phyloP scores from a whole-genome alignment of 2,888 invertebrate genomes.

The Noctua comes region DNA sequence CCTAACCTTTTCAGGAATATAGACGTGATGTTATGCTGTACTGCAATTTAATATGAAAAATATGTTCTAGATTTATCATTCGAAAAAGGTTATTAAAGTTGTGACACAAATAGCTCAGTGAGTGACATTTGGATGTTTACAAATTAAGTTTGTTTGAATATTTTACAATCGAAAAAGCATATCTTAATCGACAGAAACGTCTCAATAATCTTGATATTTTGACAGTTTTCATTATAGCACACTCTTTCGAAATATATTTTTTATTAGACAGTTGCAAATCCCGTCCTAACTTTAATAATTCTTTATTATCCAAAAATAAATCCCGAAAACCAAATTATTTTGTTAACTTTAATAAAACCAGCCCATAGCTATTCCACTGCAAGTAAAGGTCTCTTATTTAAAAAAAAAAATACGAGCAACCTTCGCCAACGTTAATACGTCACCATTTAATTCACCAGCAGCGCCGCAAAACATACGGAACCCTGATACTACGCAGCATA shows the following conservation, averaged over 20 bases:
- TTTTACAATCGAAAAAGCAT: neutral
- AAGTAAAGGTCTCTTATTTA: neutral
- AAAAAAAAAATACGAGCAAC: accelerated
- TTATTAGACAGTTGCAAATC: conserved; percentile 5
- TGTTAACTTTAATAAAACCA: neutral
- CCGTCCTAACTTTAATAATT: too few relatives aligned
- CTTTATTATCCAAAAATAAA: neutral
- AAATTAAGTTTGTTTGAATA: conserved; percentile 4
- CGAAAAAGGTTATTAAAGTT: neutral
- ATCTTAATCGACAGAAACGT: neutral
- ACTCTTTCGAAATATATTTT: neutral
- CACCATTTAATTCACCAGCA: neutral
- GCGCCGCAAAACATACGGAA: conserved; percentile 44
- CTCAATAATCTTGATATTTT: neutral
- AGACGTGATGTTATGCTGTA: neutral
- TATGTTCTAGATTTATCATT: neutral
- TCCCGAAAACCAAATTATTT: neutral
- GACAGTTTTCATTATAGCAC: neutral
- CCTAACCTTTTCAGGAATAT: neutral
- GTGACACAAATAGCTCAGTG: neutral
- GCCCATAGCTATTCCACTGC: neutral
- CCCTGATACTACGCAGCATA: conserved; percentile 72
- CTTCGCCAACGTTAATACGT: conserved; percentile 5
- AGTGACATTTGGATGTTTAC: neutral
- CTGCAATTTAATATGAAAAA: neutral